Evolutionary conservation across 2,888 invertebrate genomes (phyloP).

Genomic region (Aphidius colemani): DNA sequence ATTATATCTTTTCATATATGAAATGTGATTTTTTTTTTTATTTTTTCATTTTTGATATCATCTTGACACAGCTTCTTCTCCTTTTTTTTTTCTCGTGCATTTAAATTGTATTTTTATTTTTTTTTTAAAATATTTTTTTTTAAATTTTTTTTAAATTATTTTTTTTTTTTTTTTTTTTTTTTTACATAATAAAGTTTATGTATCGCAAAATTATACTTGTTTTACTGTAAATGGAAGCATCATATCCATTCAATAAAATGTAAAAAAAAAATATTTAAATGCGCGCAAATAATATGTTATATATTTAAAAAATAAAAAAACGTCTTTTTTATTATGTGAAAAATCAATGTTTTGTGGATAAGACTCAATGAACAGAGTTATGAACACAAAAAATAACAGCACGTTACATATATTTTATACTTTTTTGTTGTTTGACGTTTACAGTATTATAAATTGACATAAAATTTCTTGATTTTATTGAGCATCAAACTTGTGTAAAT

Average conservation of each 20-base stretch:
- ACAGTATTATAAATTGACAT: conserved; percentile 1
- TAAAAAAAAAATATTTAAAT: conserved; percentile 9
- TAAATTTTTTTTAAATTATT: no score
- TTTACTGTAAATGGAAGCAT: conserved; percentile 20
- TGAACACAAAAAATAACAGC: conserved; percentile 14
- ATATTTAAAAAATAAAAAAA: neutral
- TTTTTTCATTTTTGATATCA: no score
- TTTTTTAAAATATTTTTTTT: no score
- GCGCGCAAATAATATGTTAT: neutral
- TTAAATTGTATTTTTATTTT: no score
- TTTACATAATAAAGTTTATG: conserved; percentile 3
- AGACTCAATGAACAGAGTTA: conserved; percentile 14
- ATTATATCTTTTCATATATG: no score
- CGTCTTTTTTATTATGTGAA: conserved; percentile 5
- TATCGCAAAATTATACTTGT: conserved; percentile 22
- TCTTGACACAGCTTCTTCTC: no score
- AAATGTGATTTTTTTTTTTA: no score
- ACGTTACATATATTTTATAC: conserved; percentile 1
- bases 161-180: no score
- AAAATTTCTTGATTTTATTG: conserved; percentile 10
- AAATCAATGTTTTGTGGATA: conserved; percentile 21
- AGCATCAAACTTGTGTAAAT: conserved; percentile 16
- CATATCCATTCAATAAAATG: neutral
- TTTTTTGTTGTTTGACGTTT: no score
- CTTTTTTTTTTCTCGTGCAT: no score